Base-by-base conservation (phyloP, 2,113 vertebrate species). In the Oreochromis niloticus region DNA sequence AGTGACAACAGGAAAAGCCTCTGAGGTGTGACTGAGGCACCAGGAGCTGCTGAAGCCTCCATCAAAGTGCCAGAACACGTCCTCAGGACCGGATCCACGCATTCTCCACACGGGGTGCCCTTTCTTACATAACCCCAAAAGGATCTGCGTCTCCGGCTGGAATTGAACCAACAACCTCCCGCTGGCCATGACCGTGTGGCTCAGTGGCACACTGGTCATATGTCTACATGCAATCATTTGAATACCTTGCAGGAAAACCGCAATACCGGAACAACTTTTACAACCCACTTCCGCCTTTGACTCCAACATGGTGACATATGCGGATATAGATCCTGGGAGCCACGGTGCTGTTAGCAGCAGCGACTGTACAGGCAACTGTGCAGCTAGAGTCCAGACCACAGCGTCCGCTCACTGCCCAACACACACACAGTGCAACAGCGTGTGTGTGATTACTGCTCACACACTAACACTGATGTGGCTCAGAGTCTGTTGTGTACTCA, bases 401-500 rank as follows among this genome's bases (percentile, higher is more conserved):
- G 63, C 12, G 63, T 68, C 24, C 63, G 19, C 36, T 68, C 7
- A 14, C 63, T 14, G n/a, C n/a, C n/a, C 36, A 0, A 68, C 13
- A 46, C 43, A 36, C 57, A 63, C 48, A 50, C 57, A 27, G 11
- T 22, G 63, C 39, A 6, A 9, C 66, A 43, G 19, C 13, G 24
- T 17, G 13, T 9, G n/a, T 71, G 13, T 4, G 16, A 12, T 22
- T 59, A 55, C 41, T 27, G 48, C 14, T 6, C n/a, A 32, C 46
- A n/a, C 32, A 7, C 13, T 16, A 59, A 30, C 56, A 3, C 66
- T 43, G 24, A 2, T 39, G 24, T 7, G 22, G n/a, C 79, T 16
- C 5, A 34, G 13, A 22, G 36, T 8, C 48, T 36, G 34, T n/a
- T n/a, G 39, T 61, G 6, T 54, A 97, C 97, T 96, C 94, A 96